Evolutionary conservation across 2,113 vertebrate genomes (phyloP), one percentile per base, ranked within the genome.

Genomic region (Ailuropoda melanoleuca): DNA sequence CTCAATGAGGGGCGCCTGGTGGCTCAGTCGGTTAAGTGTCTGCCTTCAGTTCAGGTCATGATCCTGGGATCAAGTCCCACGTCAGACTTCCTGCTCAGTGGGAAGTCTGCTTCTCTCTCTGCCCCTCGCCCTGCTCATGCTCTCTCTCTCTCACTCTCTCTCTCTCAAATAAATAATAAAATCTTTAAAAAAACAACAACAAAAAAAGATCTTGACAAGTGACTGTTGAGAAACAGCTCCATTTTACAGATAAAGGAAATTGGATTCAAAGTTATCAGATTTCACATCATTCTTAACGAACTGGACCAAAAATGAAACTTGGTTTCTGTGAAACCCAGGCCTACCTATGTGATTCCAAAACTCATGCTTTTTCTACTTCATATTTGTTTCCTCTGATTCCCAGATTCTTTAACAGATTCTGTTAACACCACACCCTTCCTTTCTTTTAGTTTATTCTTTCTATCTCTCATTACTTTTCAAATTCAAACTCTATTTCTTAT

Each of bases 231-330:
- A 64, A 64, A 17, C 62, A 34, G 31, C 31, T 56, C 53, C 39
- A 53, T 74, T 90, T 83, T 94, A 34, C 21, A 87, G 19, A 31
- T 91, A 50, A 87, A 91, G 60, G 75, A 72, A 88, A 78, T 26
- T 72, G 8, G 21, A 62, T 75, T 92, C 18, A 48, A 75, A 92
- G 8, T 84, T 90, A 91, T 58, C 23, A 83, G 31, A 84, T 85
- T 91, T 88, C 82, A 94, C 53, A 14, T 84, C 87, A 70, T 88
- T 94, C 78, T 94, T 64, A 68, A 26, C n/a, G n/a, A 66, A 83
- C 26, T 58, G 37, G 86, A 86, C 90, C n/a, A 43, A 64, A 92
- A 74, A 64, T 43, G 14, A 70, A 92, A 62, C 23, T 15, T 43
- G 24, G 62, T 94, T 68, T 91, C 31, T 70, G 15, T 88, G 29